These are phyloP conservation scores for Mythimna vitellina DNA, from an alignment of 2,888 invertebrate species.

Conservation along the genomic window DNA sequence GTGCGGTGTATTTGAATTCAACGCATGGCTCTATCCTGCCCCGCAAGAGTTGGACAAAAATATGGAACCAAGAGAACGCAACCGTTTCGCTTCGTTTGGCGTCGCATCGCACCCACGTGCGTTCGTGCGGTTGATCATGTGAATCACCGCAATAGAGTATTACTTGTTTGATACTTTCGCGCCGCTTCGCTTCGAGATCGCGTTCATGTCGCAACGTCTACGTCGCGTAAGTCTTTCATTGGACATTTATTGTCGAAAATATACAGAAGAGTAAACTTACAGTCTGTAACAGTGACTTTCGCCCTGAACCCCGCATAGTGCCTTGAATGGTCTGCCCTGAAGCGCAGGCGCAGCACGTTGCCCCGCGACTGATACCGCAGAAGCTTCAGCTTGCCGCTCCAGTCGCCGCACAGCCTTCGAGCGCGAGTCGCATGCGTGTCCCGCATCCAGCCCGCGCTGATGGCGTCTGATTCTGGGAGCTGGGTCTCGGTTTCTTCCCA, in stretches of 20 bases:
- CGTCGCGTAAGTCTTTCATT: too few species aligned
- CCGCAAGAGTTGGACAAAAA: too few species aligned
- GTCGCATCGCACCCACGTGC: too few species aligned
- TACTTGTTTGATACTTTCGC: too few species aligned
- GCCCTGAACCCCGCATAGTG: constrained; percentile 94
- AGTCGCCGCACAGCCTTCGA: constrained; percentile 94
- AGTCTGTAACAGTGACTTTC: constrained; percentile 93
- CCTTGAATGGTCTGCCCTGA: constrained; percentile 94
- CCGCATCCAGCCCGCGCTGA: constrained; percentile 83
- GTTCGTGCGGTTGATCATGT: too few species aligned
- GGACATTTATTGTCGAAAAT: background rate
- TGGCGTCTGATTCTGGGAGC: constrained; percentile 81
- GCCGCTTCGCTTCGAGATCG: too few species aligned
- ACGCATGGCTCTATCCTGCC: too few species aligned
- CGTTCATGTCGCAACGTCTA: too few species aligned
- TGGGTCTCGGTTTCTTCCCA: constrained; percentile 84
- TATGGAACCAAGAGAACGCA: too few species aligned
- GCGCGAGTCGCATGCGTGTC: constrained; percentile 76
- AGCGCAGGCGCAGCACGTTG: constrained; percentile 92
- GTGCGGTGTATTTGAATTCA: too few species aligned
- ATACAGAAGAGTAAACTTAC: constrained; percentile 86
- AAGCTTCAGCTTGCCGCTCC: constrained; percentile 94
- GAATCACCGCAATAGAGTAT: too few species aligned
- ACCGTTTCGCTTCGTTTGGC: too few species aligned
- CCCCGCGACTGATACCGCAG: constrained; percentile 92